A percentile compares a stretch with the other conserved stretches of the same genome.
These are phyloP conservation scores for Cairina moschata DNA, from an alignment of 2,113 vertebrate species.

Conservation along the genomic window DNA sequence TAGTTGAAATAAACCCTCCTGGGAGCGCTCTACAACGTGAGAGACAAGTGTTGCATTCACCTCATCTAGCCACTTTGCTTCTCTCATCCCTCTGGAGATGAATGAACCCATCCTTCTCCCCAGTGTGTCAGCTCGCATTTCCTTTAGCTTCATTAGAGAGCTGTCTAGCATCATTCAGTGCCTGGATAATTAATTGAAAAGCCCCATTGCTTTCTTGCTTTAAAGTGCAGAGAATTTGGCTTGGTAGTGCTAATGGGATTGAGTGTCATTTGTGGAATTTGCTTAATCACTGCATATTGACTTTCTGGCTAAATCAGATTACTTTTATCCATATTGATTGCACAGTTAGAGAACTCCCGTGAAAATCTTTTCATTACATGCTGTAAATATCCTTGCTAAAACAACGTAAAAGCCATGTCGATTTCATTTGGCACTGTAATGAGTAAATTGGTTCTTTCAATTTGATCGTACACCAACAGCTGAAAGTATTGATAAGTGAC, in stretches of 20 bases:
- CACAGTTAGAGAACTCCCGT: background rate
- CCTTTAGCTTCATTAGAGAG: background rate
- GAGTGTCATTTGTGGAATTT: background rate
- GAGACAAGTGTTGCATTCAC: background rate
- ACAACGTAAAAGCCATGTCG: accelerated
- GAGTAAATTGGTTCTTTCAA: background rate
- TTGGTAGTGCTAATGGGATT: background rate
- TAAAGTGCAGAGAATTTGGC: background rate
- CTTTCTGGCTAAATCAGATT: constrained; percentile 39
- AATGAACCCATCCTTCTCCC: background rate
- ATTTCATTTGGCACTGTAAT: background rate
- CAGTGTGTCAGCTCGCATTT: background rate
- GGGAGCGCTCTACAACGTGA: accelerated
- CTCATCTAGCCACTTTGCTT: background rate
- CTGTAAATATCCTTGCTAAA: background rate
- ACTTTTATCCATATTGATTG: background rate
- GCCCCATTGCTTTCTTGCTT: background rate
- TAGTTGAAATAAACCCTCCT: background rate
- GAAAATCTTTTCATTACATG: background rate
- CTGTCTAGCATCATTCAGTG: background rate
- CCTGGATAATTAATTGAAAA: background rate
- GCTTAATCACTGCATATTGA: constrained; percentile 8
- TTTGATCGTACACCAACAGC: background rate
- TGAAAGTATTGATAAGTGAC: background rate
- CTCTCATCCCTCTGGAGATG: background rate